phyloP scores from a whole-genome alignment of 1,140 invertebrate species.

The Neomicropteryx cornuta region DNA sequence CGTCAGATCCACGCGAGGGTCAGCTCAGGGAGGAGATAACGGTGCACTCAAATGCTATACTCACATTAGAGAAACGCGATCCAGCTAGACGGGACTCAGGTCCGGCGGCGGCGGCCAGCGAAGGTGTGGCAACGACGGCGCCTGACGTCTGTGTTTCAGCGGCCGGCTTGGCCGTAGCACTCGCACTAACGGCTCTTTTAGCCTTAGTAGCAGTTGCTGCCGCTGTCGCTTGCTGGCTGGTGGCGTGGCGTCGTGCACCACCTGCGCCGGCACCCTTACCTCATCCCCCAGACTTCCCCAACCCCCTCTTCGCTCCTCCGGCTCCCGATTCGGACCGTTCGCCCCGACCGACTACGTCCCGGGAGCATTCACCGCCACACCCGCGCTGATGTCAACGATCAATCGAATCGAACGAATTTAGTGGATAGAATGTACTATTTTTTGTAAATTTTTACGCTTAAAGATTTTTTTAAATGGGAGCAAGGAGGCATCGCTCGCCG shows the following conservation, averaged over 20 bases:
- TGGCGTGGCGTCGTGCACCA: slow-evolving; percentile 80
- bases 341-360: too few relatives aligned
- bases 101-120: slow-evolving; percentile 16
- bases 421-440: too few relatives aligned
- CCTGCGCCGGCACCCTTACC: slow-evolving; percentile 79
- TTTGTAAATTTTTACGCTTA: too few relatives aligned
- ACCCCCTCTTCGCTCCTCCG: slow-evolving; percentile 81
- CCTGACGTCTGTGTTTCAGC: slow-evolving; percentile 91
- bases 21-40: slow-evolving; percentile 86
- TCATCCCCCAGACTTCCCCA: slow-evolving; percentile 90
- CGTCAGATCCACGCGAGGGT: slow-evolving; percentile 56
- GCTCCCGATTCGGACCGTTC: slow-evolving; percentile 38
- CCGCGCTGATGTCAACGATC: too few relatives aligned
- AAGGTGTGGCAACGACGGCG: slow-evolving; percentile 23
- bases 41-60: slow-evolving; percentile 83
- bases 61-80: slow-evolving; percentile 78
- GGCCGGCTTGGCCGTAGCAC: slow-evolving; percentile 82
- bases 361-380: too few relatives aligned
- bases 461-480: too few relatives aligned
- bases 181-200: slow-evolving; percentile 82
- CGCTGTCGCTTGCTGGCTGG: slow-evolving; percentile 88
- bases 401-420: too few relatives aligned
- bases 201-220: slow-evolving; percentile 87
- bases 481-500: too few relatives aligned
- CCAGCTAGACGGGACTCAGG: slow-evolving; percentile 30